These are phyloP conservation scores for Chrosomus eos DNA, from an alignment of 2,797 vertebrate genomes.

Conservation along the genomic window DNA sequence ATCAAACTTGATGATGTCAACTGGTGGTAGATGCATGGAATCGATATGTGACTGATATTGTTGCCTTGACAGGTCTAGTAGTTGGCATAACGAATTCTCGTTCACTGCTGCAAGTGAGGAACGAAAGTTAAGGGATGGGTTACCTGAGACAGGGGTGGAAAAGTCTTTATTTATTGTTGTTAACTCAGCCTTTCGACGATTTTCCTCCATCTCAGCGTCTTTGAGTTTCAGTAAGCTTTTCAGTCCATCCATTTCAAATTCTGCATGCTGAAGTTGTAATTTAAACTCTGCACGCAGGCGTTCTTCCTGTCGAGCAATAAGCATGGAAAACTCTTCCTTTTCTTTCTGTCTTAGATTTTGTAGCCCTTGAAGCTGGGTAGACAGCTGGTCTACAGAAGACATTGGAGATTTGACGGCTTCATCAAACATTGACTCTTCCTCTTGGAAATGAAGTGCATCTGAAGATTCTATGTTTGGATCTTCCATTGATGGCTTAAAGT, in stretches of 20 bases:
- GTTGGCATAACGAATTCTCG: not conserved
- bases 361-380: not conserved
- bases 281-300: not conserved
- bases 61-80: constrained; percentile 32
- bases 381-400: not conserved
- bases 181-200: not conserved
- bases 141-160: constrained; percentile 17
- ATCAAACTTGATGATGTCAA: constrained; percentile 33
- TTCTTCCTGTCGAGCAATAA: constrained; percentile 5
- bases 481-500: constrained; percentile 11
- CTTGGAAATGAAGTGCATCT: not conserved
- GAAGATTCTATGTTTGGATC: not conserved
- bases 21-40: constrained; percentile 12
- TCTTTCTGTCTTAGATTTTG: constrained; percentile 4
- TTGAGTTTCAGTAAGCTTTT: constrained; percentile 1
- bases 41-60: constrained; percentile 19
- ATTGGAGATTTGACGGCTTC: not conserved
- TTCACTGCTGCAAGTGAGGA: constrained; percentile 11
- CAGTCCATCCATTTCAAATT: not conserved
- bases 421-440: not conserved
- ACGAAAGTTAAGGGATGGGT: not conserved
- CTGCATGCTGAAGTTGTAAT: constrained; percentile 6
- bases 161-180: not conserved
- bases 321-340: not conserved
- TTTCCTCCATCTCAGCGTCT: constrained; percentile 1